phyloP scores from a whole-genome alignment of 2,113 vertebrate species.

The Smithornis capensis region DNA sequence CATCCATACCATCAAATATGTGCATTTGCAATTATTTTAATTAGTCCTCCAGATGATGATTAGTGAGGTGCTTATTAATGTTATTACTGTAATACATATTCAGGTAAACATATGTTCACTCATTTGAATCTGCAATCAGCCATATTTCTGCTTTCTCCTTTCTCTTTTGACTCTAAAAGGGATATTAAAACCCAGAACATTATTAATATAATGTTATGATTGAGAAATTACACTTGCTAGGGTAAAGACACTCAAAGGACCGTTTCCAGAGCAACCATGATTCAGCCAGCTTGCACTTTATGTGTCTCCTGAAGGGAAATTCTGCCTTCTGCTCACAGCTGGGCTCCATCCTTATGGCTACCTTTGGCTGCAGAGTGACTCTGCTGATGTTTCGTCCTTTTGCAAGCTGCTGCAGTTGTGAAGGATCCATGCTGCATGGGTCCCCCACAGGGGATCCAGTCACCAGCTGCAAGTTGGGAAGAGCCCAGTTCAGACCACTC shows the following conservation, averaged over 20 bases:
- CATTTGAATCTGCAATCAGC: background rate
- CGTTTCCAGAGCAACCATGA: conserved; percentile 16
- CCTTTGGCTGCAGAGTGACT: background rate
- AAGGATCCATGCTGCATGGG: background rate
- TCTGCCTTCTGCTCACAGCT: conserved; percentile 8
- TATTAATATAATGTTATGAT: conserved; percentile 13
- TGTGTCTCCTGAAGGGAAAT: background rate
- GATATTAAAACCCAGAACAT: background rate
- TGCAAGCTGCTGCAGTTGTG: background rate
- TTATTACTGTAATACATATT: background rate
- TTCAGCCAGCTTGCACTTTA: conserved; percentile 4
- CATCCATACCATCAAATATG: background rate
- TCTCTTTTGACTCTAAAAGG: background rate
- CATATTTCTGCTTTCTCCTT: background rate
- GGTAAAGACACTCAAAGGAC: background rate
- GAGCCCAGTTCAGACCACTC: background rate
- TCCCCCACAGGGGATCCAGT: background rate
- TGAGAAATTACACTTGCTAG: conserved; percentile 5
- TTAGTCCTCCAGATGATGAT: background rate
- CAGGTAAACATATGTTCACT: background rate
- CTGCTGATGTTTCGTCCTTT: background rate
- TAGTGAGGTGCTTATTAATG: background rate
- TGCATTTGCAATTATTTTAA: conserved; percentile 16
- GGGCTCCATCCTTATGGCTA: background rate
- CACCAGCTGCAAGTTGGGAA: background rate